A percentile compares a stretch with the other conserved stretches of the same genome.
Conservation (phyloP, 2,113 vertebrate genomes). For the Rhea americana region DNA sequence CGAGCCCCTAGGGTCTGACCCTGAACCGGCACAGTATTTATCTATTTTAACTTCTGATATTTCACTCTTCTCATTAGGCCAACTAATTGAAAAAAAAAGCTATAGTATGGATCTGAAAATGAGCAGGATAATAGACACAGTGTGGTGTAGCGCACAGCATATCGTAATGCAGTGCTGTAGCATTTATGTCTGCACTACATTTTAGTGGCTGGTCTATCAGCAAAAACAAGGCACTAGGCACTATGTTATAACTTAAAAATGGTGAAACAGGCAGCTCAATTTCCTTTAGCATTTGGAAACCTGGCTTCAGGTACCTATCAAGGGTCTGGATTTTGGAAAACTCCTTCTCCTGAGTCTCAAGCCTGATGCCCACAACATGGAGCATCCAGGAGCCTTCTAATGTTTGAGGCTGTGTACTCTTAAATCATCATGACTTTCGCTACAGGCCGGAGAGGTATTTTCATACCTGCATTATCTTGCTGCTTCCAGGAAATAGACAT, state of each 20-base stretch:
- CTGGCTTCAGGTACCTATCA: not conserved
- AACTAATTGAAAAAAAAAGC: not conserved
- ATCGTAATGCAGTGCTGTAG: no score
- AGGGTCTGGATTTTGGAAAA: not conserved
- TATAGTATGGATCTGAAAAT: not conserved
- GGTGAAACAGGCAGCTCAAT: not conserved
- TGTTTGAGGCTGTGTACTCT: not conserved
- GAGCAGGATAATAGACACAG: not conserved
- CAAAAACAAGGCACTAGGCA: not conserved
- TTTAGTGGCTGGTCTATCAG: not conserved
- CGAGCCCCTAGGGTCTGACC: constrained; percentile 18
- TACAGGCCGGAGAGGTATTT: not conserved
- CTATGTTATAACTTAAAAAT: not conserved
- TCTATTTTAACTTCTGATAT: constrained; percentile 6
- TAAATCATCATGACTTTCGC: not conserved
- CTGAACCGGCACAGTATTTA: not conserved
- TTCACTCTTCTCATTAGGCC: not conserved
- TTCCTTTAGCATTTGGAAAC: not conserved
- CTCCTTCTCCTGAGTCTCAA: not conserved
- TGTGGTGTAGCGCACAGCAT: no score
- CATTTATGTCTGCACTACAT: not conserved
- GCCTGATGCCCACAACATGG: not conserved
- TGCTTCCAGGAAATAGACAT: not conserved
- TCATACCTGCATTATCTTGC: not conserved
- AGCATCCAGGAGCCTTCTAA: not conserved